phyloP scores from a whole-genome alignment of 1,140 invertebrate genomes.

The Drosophila navojoa region DNA sequence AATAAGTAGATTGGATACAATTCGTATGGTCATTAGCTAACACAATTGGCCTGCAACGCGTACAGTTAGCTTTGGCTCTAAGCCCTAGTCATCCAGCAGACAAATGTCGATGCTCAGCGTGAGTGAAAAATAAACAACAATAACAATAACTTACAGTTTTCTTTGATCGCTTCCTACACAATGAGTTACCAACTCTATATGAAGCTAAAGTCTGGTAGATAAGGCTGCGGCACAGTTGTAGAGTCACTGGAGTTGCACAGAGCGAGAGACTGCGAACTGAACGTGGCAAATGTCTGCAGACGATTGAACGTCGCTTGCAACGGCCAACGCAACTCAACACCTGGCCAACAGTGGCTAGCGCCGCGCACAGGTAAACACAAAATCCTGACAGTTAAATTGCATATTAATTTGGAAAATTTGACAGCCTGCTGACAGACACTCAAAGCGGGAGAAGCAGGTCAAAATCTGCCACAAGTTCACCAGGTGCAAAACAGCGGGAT shows the following conservation, averaged over 20 bases:
- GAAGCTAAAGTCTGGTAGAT: too few species aligned
- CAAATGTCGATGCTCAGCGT: constrained; percentile 21
- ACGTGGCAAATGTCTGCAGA: constrained; percentile 47
- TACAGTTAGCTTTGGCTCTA: constrained; percentile 45
- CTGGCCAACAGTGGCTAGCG: constrained; percentile 20
- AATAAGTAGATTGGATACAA: background rate
- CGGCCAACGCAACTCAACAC: constrained; percentile 22
- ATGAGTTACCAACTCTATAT: too few species aligned
- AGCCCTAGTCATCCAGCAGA: constrained; percentile 54
- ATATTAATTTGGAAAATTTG: constrained; percentile 72
- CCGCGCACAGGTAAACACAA: constrained; percentile 52
- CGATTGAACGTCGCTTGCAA: constrained; percentile 53
- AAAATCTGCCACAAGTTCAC: background rate
- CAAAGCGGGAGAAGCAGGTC: constrained; percentile 22
- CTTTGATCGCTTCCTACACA: too few species aligned
- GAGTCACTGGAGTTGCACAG: constrained; percentile 7
- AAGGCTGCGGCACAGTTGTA: constrained; percentile 27
- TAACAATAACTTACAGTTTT: background rate
- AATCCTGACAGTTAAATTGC: constrained; percentile 70
- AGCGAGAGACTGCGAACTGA: constrained; percentile 41
- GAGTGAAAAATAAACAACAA: background rate
- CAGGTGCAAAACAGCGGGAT: constrained; percentile 3
- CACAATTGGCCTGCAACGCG: constrained; percentile 31
- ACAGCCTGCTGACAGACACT: constrained; percentile 43
- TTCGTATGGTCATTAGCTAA: constrained; percentile 1